Evolutionary conservation across 1,140 invertebrate species (phyloP).

Genomic region (Drosophila repletoides): DNA sequence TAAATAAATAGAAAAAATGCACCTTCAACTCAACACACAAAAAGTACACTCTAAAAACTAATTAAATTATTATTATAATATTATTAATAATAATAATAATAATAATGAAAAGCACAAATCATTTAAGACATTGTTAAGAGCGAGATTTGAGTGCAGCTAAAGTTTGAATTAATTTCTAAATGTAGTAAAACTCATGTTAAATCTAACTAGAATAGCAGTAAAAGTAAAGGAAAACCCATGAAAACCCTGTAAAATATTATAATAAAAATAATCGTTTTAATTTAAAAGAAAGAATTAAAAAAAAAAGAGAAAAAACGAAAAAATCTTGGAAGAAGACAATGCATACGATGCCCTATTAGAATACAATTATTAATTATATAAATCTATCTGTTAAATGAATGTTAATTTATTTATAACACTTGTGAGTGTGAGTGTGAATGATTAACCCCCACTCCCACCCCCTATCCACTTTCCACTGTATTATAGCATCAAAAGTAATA

Average conservation of each 20-base stretch:
- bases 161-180: conserved; percentile 21
- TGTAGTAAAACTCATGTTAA: conserved; percentile 32
- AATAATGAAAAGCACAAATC: conserved; percentile 28
- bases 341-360: conserved; percentile 47
- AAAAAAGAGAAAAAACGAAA: not conserved
- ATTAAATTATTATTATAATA: not conserved
- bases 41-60: conserved; percentile 27
- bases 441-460: not conserved
- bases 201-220: conserved; percentile 7
- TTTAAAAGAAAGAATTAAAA: conserved; percentile 12
- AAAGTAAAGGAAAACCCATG: too few species aligned
- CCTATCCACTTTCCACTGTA: conserved; percentile 20
- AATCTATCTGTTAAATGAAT: too few species aligned
- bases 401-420: conserved; percentile 70
- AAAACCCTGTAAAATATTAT: conserved; percentile 58
- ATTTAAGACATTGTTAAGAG: conserved; percentile 38
- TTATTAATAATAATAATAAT: not conserved
- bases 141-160: conserved; percentile 42
- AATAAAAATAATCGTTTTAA: conserved; percentile 12
- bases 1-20: too few species aligned
- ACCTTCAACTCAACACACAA: too few species aligned
- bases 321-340: conserved; percentile 71
- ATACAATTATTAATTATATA: conserved; percentile 19
- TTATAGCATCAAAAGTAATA: conserved; percentile 34
- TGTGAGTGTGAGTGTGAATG: conserved; percentile 44